Evolutionary conservation across 2,797 vertebrate species (phyloP).

Genomic region (Gastrophryne carolinensis): DNA sequence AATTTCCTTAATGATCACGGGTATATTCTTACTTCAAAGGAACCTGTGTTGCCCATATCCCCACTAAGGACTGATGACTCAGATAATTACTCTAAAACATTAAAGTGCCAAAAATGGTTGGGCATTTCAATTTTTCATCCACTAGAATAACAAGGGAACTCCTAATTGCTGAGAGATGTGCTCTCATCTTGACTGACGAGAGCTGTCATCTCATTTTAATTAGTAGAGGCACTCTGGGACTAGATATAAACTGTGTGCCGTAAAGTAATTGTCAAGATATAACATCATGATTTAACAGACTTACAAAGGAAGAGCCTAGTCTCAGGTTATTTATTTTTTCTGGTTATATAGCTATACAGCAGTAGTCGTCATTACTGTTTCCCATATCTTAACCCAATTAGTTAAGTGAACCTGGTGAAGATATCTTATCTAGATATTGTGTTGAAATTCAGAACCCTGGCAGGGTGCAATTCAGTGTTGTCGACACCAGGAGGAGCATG

Average conservation of each 20-base stretch:
- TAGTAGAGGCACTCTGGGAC: background rate
- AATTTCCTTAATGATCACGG: constrained; percentile 17
- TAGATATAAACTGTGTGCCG: constrained; percentile 8
- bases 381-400: too few species aligned
- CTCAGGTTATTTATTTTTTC: too few species aligned
- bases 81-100: constrained; percentile 14
- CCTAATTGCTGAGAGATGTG: constrained; percentile 23
- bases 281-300: background rate
- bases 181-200: constrained; percentile 26
- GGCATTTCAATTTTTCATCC: constrained; percentile 34
- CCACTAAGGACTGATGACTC: constrained; percentile 31
- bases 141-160: constrained; percentile 15
- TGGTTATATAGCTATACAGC: too few species aligned
- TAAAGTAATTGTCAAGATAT: background rate
- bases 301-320: background rate
- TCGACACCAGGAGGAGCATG: too few species aligned
- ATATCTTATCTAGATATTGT: too few species aligned
- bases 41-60: background rate
- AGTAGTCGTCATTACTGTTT: too few species aligned
- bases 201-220: constrained; percentile 21
- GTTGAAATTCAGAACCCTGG: too few species aligned
- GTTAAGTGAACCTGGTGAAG: too few species aligned
- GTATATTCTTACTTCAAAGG: constrained; percentile 13
- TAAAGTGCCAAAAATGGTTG: constrained; percentile 23
- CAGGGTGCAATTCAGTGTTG: too few species aligned